phyloP scores from a whole-genome alignment of 2,113 vertebrate genomes.

The Scartelaos histophorus region DNA sequence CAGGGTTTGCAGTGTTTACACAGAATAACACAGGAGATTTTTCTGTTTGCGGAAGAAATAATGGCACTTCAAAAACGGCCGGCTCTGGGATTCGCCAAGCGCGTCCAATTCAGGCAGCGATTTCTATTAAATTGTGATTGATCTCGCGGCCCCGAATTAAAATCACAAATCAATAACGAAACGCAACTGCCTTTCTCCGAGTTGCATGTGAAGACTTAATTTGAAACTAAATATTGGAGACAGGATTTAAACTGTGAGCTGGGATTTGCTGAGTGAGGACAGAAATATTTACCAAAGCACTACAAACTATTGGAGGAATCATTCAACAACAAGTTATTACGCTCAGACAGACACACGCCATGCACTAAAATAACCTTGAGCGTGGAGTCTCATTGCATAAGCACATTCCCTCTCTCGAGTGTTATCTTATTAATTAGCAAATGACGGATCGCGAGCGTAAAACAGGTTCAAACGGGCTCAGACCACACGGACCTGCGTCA shows the following conservation, averaged over 20 bases:
- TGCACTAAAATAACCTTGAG: neutral
- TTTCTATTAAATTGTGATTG: too few species aligned
- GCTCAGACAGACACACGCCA: neutral
- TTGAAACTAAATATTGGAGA: conserved; percentile 19
- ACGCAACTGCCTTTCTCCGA: conserved; percentile 5
- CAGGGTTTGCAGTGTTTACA: too few species aligned
- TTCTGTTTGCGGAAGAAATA: too few species aligned
- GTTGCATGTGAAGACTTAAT: conserved; percentile 27
- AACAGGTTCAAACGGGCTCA: too few species aligned
- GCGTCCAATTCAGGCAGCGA: too few species aligned
- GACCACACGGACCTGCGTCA: too few species aligned
- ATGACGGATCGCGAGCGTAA: too few species aligned
- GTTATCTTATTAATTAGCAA: too few species aligned
- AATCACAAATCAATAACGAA: conserved; percentile 40
- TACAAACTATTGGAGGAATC: conserved; percentile 11
- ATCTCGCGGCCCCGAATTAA: conserved; percentile 11
- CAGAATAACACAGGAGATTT: too few species aligned
- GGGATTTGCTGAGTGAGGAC: conserved; percentile 10
- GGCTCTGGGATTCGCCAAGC: too few species aligned
- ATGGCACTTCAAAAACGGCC: too few species aligned
- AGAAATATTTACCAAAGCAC: conserved; percentile 28
- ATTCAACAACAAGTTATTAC: neutral
- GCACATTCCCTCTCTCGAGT: neutral
- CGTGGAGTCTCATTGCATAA: too few species aligned
- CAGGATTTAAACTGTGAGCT: conserved; percentile 1